Base-by-base conservation (phyloP, 2,797 vertebrate genomes). In the Gouania willdenowi region DNA sequence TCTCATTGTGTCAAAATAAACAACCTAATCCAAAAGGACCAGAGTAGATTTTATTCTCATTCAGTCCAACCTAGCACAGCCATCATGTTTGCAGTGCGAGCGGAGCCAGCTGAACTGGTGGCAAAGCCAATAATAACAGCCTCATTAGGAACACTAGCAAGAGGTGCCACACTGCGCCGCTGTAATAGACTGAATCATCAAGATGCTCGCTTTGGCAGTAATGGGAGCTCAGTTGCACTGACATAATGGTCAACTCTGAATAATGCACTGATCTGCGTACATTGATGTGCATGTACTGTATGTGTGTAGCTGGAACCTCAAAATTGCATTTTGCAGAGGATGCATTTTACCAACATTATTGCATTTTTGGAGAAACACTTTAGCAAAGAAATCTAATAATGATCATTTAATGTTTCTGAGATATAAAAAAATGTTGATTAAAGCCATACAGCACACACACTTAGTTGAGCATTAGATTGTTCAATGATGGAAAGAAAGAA, bases 101-200 rank as follows among this genome's bases (percentile, higher is more conserved):
- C n/a, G 27, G 46, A 54, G 40, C 43, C 27, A 29, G 59, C 18
- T 40, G 23, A 62, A 57, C 39, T 48, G 40, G 22, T 48, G 36
- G 40, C 17, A 62, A 66, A 40, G 4, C 45, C 14, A 42, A 54
- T 60, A 71, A 66, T 71, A 49, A 70, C 51, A 40, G 53, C 37
- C 30, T 74, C 55, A 70, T 79, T 72, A 66, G 42, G 58, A 66
- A 42, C 43, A 25, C 14, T 13, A 37, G 50, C 5, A 6, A 56
- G 68, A 60, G 42, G 51, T 26, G 12, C 28, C 70, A 46, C 8
- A 19, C 59, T 69, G 51, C 24, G 42, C 22, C 1, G 10, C 46
- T 36, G 55, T 59, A 74, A 67, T 35, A 55, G 54, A 66, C 46
- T 58, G 66, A 69, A 71, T 62, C 68, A 80, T 71, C 59, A 66